phyloP scores from a whole-genome alignment of 2,888 invertebrate genomes.

The Troides oblongomaculatus region DNA sequence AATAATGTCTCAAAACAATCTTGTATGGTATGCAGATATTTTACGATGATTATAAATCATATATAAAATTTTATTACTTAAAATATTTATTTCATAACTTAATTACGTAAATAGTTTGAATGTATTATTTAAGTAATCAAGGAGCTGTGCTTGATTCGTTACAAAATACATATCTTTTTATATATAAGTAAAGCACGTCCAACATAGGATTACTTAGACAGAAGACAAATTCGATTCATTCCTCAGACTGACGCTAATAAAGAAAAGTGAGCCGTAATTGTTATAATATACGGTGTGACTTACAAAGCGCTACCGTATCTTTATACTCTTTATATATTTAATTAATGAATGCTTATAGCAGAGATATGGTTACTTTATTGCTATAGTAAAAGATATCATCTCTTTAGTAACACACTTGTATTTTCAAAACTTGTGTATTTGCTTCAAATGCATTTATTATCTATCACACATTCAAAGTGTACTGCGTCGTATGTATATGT shows the following conservation, averaged over 20 bases:
- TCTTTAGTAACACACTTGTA: too few species aligned
- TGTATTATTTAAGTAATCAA: too few species aligned
- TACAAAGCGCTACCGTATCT: slow-evolving; percentile 6
- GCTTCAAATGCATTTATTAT: too few species aligned
- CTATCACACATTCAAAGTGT: too few species aligned
- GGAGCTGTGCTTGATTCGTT: slow-evolving; percentile 13
- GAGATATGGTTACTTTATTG: not conserved
- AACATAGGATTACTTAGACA: slow-evolving; percentile 31
- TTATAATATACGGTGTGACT: slow-evolving; percentile 18
- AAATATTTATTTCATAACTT: too few species aligned
- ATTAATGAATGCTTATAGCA: not conserved
- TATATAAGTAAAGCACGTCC: slow-evolving; percentile 29
- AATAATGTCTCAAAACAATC: too few species aligned
- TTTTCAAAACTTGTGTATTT: too few species aligned
- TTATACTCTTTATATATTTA: not conserved
- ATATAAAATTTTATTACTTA: too few species aligned
- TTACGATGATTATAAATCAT: too few species aligned
- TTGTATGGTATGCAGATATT: too few species aligned
- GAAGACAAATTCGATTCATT: slow-evolving; percentile 43
- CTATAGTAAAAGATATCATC: not conserved
- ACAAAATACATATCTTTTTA: slow-evolving; percentile 7
- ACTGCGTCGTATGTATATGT: too few species aligned
- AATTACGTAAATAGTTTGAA: too few species aligned
- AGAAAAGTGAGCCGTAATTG: slow-evolving; percentile 30
- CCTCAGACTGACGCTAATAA: slow-evolving; percentile 43